Evolutionary conservation across 2,113 vertebrate species (phyloP).

Genomic region (Amblyornis subalaris): DNA sequence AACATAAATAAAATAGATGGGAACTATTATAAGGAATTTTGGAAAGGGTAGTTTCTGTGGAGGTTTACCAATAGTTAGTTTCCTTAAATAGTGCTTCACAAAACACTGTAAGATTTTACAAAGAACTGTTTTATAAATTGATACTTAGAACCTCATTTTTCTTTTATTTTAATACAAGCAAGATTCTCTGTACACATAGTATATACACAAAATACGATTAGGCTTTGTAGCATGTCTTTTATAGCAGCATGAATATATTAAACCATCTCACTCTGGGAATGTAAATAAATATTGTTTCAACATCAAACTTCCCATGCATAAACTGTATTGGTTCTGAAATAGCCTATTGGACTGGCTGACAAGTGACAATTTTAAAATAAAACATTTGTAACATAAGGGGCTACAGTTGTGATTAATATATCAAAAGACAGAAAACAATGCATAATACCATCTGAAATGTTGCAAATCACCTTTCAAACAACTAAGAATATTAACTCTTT

Average conservation of each 20-base stretch:
- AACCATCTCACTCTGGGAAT: conserved; percentile 56
- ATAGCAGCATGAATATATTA: conserved; percentile 57
- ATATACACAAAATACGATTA: conserved; percentile 62
- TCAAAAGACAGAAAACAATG: conserved; percentile 32
- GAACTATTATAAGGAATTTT: neutral
- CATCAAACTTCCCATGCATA: conserved; percentile 57
- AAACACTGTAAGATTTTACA: conserved; percentile 22
- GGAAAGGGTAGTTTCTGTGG: neutral
- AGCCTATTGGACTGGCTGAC: conserved; percentile 31
- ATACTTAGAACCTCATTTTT: conserved; percentile 54
- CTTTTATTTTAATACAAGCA: conserved; percentile 62
- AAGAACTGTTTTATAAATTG: conserved; percentile 51
- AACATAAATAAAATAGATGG: neutral
- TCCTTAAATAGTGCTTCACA: neutral
- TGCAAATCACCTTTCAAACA: conserved; percentile 33
- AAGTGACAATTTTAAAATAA: conserved; percentile 32
- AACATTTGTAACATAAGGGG: conserved; percentile 37
- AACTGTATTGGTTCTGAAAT: conserved; percentile 48
- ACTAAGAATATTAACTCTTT: neutral
- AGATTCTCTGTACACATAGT: conserved; percentile 59
- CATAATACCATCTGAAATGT: conserved; percentile 25
- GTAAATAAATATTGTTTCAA: conserved; percentile 58
- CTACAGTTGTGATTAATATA: conserved; percentile 39
- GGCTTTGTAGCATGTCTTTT: conserved; percentile 53
- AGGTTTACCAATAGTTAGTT: neutral